A percentile compares a stretch with the other conserved stretches of the same genome.
phyloP scores from a whole-genome alignment of 2,113 vertebrate genomes.

The Mohoua ochrocephala region DNA sequence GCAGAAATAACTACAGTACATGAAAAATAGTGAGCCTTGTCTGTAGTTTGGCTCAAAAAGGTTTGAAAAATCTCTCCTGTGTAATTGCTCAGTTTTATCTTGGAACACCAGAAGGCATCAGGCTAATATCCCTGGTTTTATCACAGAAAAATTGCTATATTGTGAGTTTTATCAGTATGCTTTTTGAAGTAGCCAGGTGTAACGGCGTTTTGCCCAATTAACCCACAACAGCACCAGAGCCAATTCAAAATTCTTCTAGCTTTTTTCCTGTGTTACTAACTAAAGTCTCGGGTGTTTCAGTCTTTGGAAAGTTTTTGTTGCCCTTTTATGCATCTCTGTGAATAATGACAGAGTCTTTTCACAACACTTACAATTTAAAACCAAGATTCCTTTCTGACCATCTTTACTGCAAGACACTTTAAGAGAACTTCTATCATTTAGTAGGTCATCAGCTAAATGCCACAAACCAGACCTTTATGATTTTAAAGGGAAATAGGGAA shows the following conservation, averaged over 20 bases:
- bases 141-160: not conserved
- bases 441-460: not conserved
- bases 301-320: not conserved
- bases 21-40: not conserved
- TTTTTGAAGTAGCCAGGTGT: not conserved
- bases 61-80: conserved; percentile 12
- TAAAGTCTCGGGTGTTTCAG: not conserved
- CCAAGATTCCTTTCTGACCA: not conserved
- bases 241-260: not conserved
- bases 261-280: not conserved
- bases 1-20: not conserved
- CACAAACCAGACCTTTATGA: not conserved
- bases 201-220: not conserved
- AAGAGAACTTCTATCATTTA: not conserved
- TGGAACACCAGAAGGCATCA: conserved; percentile 15
- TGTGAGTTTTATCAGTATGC: not conserved
- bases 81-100: conserved; percentile 26
- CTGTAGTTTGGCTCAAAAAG: not conserved
- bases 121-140: not conserved
- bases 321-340: not conserved
- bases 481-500: not conserved
- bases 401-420: not conserved
- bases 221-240: not conserved
- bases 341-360: not conserved
- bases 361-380: not conserved